These are phyloP conservation scores for Drosophila punjabiensis DNA, from an alignment of 1,140 invertebrate genomes.

Conservation along the genomic window DNA sequence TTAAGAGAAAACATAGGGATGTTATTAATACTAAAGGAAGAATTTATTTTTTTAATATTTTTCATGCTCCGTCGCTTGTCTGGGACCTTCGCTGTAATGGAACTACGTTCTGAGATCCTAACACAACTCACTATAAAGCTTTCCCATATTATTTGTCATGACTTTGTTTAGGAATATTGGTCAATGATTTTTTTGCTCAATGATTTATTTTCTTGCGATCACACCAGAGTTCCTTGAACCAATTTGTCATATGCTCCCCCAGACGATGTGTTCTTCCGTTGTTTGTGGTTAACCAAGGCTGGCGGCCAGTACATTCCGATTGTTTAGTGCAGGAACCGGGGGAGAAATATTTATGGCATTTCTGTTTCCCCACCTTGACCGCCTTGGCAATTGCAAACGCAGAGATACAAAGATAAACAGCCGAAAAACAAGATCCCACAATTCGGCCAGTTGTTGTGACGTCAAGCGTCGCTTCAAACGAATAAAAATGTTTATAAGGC, in stretches of 20 bases:
- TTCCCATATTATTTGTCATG: neutral
- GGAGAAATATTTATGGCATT: slow-evolving; percentile 41
- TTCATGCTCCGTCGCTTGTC: neutral
- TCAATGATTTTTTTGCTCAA: neutral
- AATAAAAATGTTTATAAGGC: slow-evolving; percentile 57
- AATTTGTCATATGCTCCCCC: neutral
- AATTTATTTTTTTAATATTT: neutral
- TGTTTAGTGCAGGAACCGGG: slow-evolving; percentile 13
- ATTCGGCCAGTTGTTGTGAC: slow-evolving; percentile 41
- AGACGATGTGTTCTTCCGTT: slow-evolving; percentile 1
- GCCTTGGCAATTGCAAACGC: slow-evolving; percentile 17
- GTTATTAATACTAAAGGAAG: neutral
- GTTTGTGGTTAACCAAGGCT: slow-evolving; percentile 13
- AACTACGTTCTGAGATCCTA: neutral
- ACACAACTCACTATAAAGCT: neutral
- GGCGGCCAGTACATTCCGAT: slow-evolving; percentile 2
- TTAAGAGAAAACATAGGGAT: neutral
- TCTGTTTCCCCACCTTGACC: slow-evolving; percentile 32
- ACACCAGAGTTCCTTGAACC: slow-evolving; percentile 3
- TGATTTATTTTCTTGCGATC: too few species aligned
- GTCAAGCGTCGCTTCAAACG: slow-evolving; percentile 43
- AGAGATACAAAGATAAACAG: slow-evolving; percentile 25
- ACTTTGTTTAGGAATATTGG: neutral
- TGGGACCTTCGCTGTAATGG: neutral
- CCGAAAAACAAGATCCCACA: slow-evolving; percentile 19